These are phyloP conservation scores for Melinaea menophilus DNA, from an alignment of 2,888 invertebrate genomes.

Conservation along the genomic window DNA sequence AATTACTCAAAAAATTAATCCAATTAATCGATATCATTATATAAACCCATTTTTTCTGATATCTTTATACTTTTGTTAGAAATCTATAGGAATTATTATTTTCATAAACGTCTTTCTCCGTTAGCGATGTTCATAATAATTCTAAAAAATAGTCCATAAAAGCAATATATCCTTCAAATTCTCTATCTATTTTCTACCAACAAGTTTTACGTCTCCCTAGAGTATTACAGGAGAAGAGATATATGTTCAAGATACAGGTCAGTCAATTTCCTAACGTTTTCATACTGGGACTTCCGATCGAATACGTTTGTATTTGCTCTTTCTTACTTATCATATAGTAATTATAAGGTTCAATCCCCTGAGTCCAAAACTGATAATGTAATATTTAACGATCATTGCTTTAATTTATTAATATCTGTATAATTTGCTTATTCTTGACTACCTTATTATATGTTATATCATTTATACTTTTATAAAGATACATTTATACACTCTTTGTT, in stretches of 20 bases:
- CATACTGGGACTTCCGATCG: slow-evolving; percentile 42
- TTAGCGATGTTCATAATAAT: too few relatives aligned
- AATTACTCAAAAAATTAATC: too few relatives aligned
- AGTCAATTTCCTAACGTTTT: slow-evolving; percentile 53
- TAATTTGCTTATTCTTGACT: too few relatives aligned
- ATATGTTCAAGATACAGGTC: slow-evolving; percentile 41
- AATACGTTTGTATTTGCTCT: slow-evolving; percentile 43
- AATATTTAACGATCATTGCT: slow-evolving; percentile 10
- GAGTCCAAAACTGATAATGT: slow-evolving; percentile 18
- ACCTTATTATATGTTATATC: too few relatives aligned
- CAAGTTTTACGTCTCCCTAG: slow-evolving; percentile 1
- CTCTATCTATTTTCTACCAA: slow-evolving; percentile 2
- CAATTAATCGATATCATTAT: too few relatives aligned
- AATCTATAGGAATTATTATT: too few relatives aligned
- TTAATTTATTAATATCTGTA: neutral
- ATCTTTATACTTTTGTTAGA: too few relatives aligned
- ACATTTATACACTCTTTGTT: neutral
- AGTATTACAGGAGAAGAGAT: slow-evolving; percentile 4
- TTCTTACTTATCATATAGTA: slow-evolving; percentile 43
- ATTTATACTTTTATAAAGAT: too few relatives aligned
- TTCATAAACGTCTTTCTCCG: too few relatives aligned
- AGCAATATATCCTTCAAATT: neutral
- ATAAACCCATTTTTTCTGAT: too few relatives aligned
- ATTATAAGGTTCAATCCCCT: slow-evolving; percentile 39
- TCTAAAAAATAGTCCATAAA: neutral